Evolutionary conservation across 1,140 invertebrate species (phyloP).

Genomic region (Saccostrea cuccullata): DNA sequence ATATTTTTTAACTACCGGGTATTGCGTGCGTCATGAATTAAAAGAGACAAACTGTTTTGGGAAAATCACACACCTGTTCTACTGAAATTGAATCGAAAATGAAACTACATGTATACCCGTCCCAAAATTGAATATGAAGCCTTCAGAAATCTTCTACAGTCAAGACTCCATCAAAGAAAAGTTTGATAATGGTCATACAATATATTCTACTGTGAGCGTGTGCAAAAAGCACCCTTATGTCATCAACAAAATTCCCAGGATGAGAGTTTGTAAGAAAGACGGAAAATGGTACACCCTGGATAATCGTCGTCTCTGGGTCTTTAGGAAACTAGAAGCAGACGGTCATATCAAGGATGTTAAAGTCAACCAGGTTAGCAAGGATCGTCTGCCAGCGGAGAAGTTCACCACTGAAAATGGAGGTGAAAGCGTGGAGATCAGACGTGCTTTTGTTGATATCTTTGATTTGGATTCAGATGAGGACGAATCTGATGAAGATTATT

Average conservation of each 20-base stretch:
- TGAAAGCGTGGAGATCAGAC: not conserved
- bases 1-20: no score
- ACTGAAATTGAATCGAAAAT: not conserved
- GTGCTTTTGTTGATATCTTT: no score
- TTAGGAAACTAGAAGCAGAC: slow-evolving; percentile 36
- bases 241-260: slow-evolving; percentile 45
- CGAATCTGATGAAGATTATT: not conserved
- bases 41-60: no score
- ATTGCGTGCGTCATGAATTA: no score
- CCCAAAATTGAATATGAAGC: no score
- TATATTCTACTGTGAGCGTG: no score
- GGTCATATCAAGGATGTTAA: slow-evolving; percentile 32
- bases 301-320: slow-evolving; percentile 55
- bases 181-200: no score
- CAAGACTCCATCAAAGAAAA: no score
- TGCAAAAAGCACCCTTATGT: no score
- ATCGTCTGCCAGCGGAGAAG: not conserved
- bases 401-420: slow-evolving; percentile 49
- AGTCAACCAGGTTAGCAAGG: not conserved
- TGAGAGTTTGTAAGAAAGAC: slow-evolving; percentile 43
- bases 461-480: no score
- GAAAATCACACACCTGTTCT: no score
- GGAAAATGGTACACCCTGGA: slow-evolving; percentile 53
- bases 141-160: no score
- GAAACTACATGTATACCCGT: not conserved